These are phyloP conservation scores for Vanessa atalanta DNA, from an alignment of 1,140 invertebrate species.

Conservation along the genomic window DNA sequence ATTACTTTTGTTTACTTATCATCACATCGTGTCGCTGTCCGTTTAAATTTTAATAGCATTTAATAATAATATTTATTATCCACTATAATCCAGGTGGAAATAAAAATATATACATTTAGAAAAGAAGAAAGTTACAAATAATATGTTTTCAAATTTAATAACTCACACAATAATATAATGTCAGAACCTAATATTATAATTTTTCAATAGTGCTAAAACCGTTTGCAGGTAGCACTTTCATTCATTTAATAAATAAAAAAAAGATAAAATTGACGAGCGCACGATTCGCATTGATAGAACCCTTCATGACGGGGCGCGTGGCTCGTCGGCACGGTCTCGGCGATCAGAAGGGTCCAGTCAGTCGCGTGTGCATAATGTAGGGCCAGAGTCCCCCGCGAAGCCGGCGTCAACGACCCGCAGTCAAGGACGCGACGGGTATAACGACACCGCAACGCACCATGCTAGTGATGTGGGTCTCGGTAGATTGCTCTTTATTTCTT, in stretches of 20 bases:
- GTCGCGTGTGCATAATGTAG: constrained; percentile 46
- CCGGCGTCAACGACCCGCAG: constrained; percentile 68
- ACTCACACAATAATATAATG: background rate
- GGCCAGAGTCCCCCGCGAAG: constrained; percentile 56
- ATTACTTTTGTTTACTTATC: constrained; percentile 30
- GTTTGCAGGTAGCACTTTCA: background rate
- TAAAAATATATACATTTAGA: too few species aligned
- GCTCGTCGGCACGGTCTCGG: constrained; percentile 39
- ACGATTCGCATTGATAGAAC: constrained; percentile 21
- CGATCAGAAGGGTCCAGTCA: constrained; percentile 50
- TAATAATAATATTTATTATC: too few species aligned
- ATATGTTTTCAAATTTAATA: too few species aligned
- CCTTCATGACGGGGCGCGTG: constrained; percentile 37
- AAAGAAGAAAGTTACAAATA: too few species aligned
- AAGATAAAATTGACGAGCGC: constrained; percentile 11
- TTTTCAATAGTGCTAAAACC: background rate
- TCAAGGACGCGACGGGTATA: constrained; percentile 64
- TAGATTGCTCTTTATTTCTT: constrained; percentile 29
- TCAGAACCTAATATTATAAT: background rate
- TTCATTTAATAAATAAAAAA: constrained; percentile 6
- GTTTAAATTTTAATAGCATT: too few species aligned
- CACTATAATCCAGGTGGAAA: too few species aligned
- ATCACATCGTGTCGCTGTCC: constrained; percentile 3
- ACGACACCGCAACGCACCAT: constrained; percentile 36
- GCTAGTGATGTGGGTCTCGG: constrained; percentile 15